Conservation (phyloP, 2,797 vertebrate genomes). For the Myotis findleyi region DNA sequence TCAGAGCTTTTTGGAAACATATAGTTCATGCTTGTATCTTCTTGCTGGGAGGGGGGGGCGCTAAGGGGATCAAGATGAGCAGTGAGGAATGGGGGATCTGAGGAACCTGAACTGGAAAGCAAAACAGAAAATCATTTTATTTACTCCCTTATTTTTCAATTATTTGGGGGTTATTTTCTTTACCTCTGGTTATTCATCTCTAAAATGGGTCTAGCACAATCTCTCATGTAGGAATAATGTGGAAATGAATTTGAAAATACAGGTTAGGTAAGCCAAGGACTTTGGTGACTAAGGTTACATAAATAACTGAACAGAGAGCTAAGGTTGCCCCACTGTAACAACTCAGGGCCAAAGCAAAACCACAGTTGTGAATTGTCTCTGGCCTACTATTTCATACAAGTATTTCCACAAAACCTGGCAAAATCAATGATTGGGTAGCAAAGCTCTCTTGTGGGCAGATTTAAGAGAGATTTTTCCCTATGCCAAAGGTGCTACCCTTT, state of each 20-base stretch:
- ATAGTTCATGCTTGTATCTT: not conserved
- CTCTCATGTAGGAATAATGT: not conserved
- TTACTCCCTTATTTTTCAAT: constrained; percentile 36
- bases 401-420: not conserved
- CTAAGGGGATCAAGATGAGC: not conserved
- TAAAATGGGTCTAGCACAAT: constrained; percentile 35
- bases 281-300: not conserved
- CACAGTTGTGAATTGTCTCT: not conserved
- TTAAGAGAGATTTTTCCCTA: not conserved
- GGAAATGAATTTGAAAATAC: constrained; percentile 37
- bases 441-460: not conserved
- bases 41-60: not conserved
- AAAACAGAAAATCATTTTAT: constrained; percentile 15
- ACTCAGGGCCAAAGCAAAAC: not conserved
- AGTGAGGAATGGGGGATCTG: not conserved
- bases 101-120: not conserved
- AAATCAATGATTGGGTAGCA: not conserved
- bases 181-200: constrained; percentile 26
- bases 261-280: not conserved
- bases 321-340: not conserved
- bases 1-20: constrained; percentile 18
- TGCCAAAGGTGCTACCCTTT: constrained; percentile 1
- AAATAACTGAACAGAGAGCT: constrained; percentile 31
- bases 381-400: not conserved
- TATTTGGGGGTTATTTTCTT: constrained; percentile 52